phyloP scores from a whole-genome alignment of 1,140 invertebrate genomes.

The Dendrolimus punctatus region DNA sequence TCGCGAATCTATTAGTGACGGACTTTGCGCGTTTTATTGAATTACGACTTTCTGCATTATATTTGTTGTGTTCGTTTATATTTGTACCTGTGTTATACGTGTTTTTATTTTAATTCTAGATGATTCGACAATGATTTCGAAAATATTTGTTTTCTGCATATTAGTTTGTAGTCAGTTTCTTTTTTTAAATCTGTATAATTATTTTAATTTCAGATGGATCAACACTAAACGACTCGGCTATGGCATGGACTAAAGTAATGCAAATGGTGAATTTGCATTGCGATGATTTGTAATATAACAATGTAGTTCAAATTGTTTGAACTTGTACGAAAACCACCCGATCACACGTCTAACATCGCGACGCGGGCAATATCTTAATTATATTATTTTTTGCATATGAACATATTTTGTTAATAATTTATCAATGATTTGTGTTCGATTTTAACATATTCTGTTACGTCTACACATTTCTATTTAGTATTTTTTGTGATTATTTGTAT shows the following conservation, averaged over 20 bases:
- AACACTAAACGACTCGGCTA: conserved; percentile 41
- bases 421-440: conserved; percentile 39
- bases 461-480: conserved; percentile 39
- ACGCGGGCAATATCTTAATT: conserved; percentile 21
- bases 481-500: conserved; percentile 54
- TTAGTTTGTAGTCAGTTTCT: neutral
- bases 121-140: too few species aligned
- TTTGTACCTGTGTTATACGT: too few species aligned
- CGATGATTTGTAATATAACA: conserved; percentile 15
- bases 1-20: too few species aligned
- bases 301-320: conserved; percentile 13
- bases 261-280: conserved; percentile 26
- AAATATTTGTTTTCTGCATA: too few species aligned
- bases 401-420: conserved; percentile 61
- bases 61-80: too few species aligned
- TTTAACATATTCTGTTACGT: conserved; percentile 33
- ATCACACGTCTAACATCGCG: too few species aligned
- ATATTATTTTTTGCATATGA: conserved; percentile 46
- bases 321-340: conserved; percentile 4
- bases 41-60: too few species aligned
- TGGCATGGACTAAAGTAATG: conserved; percentile 20
- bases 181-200: neutral
- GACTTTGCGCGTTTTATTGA: too few species aligned
- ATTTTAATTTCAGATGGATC: conserved; percentile 51
- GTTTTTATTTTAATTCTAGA: too few species aligned